Evolutionary conservation across 2,113 vertebrate species (phyloP).

Genomic region (Anguilla japonica): DNA sequence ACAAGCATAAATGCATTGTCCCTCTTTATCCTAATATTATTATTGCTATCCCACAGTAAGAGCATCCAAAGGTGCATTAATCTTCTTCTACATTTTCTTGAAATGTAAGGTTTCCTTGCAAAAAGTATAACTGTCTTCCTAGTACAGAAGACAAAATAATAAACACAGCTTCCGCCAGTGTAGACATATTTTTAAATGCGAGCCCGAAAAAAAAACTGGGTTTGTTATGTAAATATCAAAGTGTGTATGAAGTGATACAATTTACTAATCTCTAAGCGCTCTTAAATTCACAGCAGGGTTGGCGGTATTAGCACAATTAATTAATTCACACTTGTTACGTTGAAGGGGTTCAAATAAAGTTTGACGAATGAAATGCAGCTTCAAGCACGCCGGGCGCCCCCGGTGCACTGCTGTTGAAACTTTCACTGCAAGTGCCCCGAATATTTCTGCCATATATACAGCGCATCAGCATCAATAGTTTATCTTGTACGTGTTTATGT

Average conservation of each 20-base stretch:
- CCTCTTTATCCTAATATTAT: too few relatives aligned
- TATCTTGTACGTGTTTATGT: background rate
- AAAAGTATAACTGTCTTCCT: background rate
- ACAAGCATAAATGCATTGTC: too few relatives aligned
- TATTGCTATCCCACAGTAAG: too few relatives aligned
- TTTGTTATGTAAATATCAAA: background rate
- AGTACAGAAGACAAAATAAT: background rate
- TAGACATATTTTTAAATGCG: too few relatives aligned
- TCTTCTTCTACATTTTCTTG: too few relatives aligned
- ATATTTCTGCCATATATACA: background rate
- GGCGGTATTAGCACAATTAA: background rate
- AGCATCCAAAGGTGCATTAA: too few relatives aligned
- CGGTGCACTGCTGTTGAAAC: background rate
- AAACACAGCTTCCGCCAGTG: too few relatives aligned
- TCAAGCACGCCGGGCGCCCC: background rate
- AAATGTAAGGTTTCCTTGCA: background rate
- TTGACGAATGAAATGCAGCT: slow-evolving; percentile 6
- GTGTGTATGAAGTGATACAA: background rate
- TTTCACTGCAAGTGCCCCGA: background rate
- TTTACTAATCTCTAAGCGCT: background rate
- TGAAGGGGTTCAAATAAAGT: background rate
- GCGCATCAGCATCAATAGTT: background rate
- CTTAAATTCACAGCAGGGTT: background rate
- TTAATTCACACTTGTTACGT: background rate
- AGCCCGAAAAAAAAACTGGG: too few relatives aligned